Evolutionary conservation across 1,140 invertebrate genomes (phyloP).

Genomic region (Drosophila prosaltans): DNA sequence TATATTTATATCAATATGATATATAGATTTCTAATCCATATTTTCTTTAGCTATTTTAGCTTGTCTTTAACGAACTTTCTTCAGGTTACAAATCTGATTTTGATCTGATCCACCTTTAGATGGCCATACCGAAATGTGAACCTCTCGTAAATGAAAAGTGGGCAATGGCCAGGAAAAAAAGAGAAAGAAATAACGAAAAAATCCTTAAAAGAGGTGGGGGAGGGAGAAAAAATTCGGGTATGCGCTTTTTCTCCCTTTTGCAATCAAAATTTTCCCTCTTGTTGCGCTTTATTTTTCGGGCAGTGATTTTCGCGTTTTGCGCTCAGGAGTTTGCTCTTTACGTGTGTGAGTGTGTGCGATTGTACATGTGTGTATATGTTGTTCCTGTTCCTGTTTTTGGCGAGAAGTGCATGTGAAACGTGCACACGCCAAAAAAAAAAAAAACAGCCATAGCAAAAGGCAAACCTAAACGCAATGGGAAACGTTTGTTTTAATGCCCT

Average conservation of each 20-base stretch:
- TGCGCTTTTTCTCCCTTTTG: constrained; percentile 1
- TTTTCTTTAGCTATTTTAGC: too few relatives aligned
- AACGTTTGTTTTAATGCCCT: constrained; percentile 80
- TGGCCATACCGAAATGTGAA: background rate
- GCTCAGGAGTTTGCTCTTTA: constrained; percentile 51
- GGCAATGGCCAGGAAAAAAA: too few relatives aligned
- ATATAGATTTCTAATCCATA: too few relatives aligned
- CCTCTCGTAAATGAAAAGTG: background rate
- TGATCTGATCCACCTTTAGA: background rate
- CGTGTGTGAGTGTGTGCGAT: constrained; percentile 3
- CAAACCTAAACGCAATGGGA: constrained; percentile 65
- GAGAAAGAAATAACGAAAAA: too few relatives aligned
- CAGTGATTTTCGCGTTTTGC: constrained; percentile 72
- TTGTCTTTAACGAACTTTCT: too few relatives aligned
- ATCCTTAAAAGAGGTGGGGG: too few relatives aligned
- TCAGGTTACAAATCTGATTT: background rate
- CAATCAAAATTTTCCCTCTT: constrained; percentile 39
- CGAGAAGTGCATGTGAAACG: constrained; percentile 67
- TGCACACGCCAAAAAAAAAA: constrained; percentile 32
- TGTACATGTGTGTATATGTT: constrained; percentile 33
- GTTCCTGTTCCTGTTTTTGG: constrained; percentile 22
- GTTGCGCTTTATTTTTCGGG: constrained; percentile 65
- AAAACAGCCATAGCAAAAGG: constrained; percentile 48
- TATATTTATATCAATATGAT: too few relatives aligned
- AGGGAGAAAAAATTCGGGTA: constrained; percentile 11